Base-by-base conservation (phyloP, 2,888 invertebrate species). In the Nezara viridula region DNA sequence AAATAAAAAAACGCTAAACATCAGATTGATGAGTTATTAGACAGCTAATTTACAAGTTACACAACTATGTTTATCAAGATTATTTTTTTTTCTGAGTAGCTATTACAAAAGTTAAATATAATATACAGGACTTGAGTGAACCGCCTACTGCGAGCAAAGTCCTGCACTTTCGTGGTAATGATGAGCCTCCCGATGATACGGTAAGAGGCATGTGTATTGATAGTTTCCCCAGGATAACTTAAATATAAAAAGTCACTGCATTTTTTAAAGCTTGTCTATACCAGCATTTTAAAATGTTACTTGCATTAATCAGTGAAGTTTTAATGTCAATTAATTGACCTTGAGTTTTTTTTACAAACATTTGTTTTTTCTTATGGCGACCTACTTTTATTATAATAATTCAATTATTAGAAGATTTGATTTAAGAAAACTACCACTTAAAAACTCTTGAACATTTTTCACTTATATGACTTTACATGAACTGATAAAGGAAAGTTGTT, bases 111-210 rank as follows among this genome's bases (percentile, higher is more conserved):
- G n/a, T 40, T 21, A 10, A 66, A 47, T 19, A 60, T 47, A 47
- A 88, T 88, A 88, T 55, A 16, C 50, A 88, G 88, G 88, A 85
- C 52, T 88, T 88, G 27, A 88, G 52, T 40, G 81, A 81, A 85
- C 12, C 44, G 85, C 81, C 73, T 21, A 55, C 85, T 88, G 89
- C 88, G 88, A 91, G 91, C 90, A 91, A 91, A 91, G 90, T 91
- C 66, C 91, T 91, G 44, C 91, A 91, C 90, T 91, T 91, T 90
- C 73, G 27, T 60, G 73, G 21, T 47, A 32, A 88, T 86, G 90
- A 90, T 60, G 86, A 73, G 40, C 90, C 88, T 89, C 89, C 85
- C 27, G 90, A 90, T 85, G 89, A 90, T 37, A 86, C 87, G 90
- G 90, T 90, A 90, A 90, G 90, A 86, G 89, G 86, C 86, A 86